Conservation (phyloP, 2,888 invertebrate species). For the Cantharis flavilabris region DNA sequence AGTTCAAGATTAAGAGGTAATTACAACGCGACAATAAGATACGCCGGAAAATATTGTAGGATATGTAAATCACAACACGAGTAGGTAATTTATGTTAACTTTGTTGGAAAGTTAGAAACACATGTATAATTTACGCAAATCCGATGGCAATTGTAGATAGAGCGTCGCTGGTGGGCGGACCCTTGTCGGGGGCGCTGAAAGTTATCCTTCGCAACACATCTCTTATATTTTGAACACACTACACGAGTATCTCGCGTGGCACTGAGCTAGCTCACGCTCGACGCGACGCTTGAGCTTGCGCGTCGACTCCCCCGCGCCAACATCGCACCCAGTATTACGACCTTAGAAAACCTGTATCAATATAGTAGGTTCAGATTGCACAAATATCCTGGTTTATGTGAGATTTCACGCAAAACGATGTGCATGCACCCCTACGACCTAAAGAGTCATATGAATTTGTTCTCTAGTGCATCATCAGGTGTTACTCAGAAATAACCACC, state of each 20-base stretch:
- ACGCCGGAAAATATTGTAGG: constrained; percentile 38
- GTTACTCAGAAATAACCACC: constrained; percentile 29
- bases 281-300: constrained; percentile 47
- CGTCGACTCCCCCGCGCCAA: constrained; percentile 42
- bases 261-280: constrained; percentile 44
- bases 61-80: constrained; percentile 39
- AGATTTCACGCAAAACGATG: constrained; percentile 9
- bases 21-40: constrained; percentile 35
- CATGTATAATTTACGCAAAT: constrained; percentile 41
- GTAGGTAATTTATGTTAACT: constrained; percentile 38
- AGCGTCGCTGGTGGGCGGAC: constrained; percentile 44
- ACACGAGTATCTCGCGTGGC: constrained; percentile 46
- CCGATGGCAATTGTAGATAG: constrained; percentile 29
- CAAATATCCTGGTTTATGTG: constrained; percentile 4
- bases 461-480: constrained; percentile 29
- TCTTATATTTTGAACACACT: constrained; percentile 15
- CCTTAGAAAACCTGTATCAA: constrained; percentile 31
- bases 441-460: constrained; percentile 34
- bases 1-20: constrained; percentile 17
- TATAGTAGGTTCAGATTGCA: constrained; percentile 5
- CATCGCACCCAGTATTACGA: constrained; percentile 33
- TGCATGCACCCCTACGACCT: constrained; percentile 26
- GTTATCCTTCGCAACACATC: constrained; percentile 27
- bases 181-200: constrained; percentile 39
- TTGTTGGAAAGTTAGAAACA: constrained; percentile 38